phyloP scores from a whole-genome alignment of 2,113 vertebrate genomes.

The Bettongia penicillata region DNA sequence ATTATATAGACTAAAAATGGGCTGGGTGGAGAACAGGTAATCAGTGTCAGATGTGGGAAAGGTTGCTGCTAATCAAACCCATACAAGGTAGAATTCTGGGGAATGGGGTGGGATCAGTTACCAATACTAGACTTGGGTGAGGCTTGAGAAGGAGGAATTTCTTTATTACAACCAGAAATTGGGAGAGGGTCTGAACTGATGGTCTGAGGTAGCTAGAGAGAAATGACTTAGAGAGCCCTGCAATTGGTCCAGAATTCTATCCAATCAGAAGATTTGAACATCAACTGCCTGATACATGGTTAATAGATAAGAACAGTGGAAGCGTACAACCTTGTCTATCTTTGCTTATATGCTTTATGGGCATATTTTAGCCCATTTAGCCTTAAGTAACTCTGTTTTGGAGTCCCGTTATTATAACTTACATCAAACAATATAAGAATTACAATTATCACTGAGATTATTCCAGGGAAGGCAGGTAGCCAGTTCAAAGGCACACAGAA shows the following conservation, averaged over 20 bases:
- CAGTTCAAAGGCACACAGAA: not conserved
- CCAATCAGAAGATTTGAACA: not conserved
- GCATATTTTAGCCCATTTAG: not conserved
- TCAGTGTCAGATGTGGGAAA: not conserved
- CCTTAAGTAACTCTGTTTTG: not conserved
- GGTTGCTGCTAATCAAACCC: not conserved
- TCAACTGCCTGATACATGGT: not conserved
- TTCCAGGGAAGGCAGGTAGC: not conserved
- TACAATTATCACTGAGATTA: not conserved
- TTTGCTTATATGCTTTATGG: not conserved
- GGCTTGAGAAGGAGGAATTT: not conserved
- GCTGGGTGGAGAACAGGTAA: not conserved
- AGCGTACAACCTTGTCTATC: not conserved
- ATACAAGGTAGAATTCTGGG: not conserved
- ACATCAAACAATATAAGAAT: not conserved
- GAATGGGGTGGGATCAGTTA: not conserved
- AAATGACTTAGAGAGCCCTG: not conserved
- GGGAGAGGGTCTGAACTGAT: not conserved
- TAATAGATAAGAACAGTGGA: not conserved
- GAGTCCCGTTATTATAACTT: not conserved
- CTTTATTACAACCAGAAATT: not conserved
- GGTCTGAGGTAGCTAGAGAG: not conserved
- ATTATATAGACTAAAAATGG: not conserved
- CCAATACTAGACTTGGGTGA: not conserved
- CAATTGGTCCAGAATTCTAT: not conserved